A percentile compares a stretch with the other conserved stretches of the same genome.
phyloP scores from a whole-genome alignment of 2,888 invertebrate species.

The Oscheius sp. region DNA sequence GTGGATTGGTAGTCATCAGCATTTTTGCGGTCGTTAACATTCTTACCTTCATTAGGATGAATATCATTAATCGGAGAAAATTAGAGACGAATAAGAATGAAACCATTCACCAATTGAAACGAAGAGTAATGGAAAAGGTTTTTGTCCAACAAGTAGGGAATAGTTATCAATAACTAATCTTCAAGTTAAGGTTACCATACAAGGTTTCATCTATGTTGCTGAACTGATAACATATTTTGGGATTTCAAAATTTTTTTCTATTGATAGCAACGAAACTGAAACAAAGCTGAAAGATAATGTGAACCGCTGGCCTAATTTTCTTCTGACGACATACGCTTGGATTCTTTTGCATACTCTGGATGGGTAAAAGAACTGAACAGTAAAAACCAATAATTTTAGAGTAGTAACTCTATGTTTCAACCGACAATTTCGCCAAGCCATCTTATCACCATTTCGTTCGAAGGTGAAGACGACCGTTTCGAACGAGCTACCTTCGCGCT shows the following conservation, averaged over 20 bases:
- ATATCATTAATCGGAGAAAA: conserved; percentile 47
- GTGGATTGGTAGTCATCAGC: conserved; percentile 47
- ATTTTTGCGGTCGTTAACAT: conserved; percentile 47
- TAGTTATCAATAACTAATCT: neutral
- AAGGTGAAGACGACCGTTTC: conserved; percentile 20
- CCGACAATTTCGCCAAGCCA: conserved; percentile 45
- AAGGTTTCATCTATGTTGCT: conserved; percentile 47
- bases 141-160: conserved; percentile 48
- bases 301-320: conserved; percentile 54
- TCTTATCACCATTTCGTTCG: conserved; percentile 33
- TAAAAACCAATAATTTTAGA: conserved; percentile 19
- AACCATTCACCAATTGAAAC: conserved; percentile 41
- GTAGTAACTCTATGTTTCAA: conserved; percentile 48
- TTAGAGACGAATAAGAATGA: conserved; percentile 38
- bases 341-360: conserved; percentile 48
- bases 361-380: neutral
- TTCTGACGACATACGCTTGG: conserved; percentile 54
- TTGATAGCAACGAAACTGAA: too few species aligned
- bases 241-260: conserved; percentile 37
- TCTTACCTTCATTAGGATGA: conserved; percentile 49
- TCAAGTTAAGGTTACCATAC: conserved; percentile 45
- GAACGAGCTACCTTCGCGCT: neutral
- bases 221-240: conserved; percentile 53
- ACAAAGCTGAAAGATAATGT: neutral
- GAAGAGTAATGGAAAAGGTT: conserved; percentile 44